Base-by-base conservation (phyloP, 2,888 invertebrate genomes). In the Lochmaea capreae region DNA sequence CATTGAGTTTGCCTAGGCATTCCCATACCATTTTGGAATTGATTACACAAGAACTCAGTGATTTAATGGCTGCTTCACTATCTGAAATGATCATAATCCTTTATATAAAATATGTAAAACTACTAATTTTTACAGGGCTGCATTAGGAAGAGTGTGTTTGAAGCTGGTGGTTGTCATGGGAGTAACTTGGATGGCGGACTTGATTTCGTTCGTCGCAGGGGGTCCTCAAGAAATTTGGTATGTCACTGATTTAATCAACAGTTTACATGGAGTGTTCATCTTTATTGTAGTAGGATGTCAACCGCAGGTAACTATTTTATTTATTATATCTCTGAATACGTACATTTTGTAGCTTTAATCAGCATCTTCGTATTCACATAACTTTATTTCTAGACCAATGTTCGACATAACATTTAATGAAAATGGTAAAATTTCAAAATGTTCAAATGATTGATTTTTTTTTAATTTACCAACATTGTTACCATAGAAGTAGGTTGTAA, bases 271-370 rank as follows among this genome's bases (percentile, higher is more conserved):
- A 79, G 93, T 96, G 70, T 92, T 95, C 86, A 96, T 96, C 83
- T 96, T 96, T 88, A 92, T 94, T 83, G 95, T 96, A 79, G 95
- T 95, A 80, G 96, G 95, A 67, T 95, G 95, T 86, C 95, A 95
- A 89, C 95, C 95, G 73, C 95, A 95, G 89, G 93, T 93, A 86
- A 78, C 83, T 84, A 78, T 12, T 59, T 58, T 39, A 39, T 8
- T n/a, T n/a, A n/a, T n/a, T n/a, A n/a, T 8, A 39, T 39, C 9
- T 39, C 9, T 39, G 9, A 9, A 39, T 39, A 39, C 33, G 8
- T 39, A 9, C 0, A 33, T 33, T 33, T 33, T 33, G 33, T 33
- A 5, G 22, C 22, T 22, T n/a, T n/a, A n/a, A n/a, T n/a, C n/a
- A n/a, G n/a, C n/a, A n/a, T n/a, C n/a, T n/a, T n/a, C n/a, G n/a